Conservation (phyloP, 2,797 vertebrate species). For the Platyrinchus mystaceus region DNA sequence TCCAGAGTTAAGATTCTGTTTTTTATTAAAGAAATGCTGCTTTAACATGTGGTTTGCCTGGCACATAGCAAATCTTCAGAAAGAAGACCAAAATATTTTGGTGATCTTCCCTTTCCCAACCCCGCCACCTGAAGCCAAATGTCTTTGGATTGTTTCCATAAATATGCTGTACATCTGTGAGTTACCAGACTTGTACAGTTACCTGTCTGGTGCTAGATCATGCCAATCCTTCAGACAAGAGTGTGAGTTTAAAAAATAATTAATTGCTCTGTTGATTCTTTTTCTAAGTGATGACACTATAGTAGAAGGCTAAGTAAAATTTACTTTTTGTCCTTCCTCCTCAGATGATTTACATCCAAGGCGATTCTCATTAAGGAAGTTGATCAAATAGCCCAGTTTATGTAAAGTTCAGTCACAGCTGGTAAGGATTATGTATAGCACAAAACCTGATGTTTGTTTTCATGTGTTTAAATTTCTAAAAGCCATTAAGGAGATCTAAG, state of each 20-base stretch:
- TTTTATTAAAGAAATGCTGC: neutral
- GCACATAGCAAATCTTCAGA: neutral
- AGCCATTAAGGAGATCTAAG: conserved; percentile 10
- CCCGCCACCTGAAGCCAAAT: neutral
- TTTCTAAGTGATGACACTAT: neutral
- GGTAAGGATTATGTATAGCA: conserved; percentile 34
- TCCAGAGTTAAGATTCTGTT: neutral
- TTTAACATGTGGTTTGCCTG: neutral
- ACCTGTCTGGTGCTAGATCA: neutral
- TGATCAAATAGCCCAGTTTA: neutral
- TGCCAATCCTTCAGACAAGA: neutral
- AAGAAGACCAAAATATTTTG: neutral
- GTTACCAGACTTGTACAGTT: neutral
- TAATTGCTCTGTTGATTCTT: conserved; percentile 14
- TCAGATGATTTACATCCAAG: conserved; percentile 5
- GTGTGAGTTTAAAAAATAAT: neutral
- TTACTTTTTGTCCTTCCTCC: neutral
- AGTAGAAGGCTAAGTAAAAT: neutral
- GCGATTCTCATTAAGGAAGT: conserved; percentile 26
- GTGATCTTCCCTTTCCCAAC: neutral
- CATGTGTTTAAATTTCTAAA: conserved; percentile 39
- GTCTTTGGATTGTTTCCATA: conserved; percentile 36
- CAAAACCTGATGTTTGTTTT: conserved; percentile 35
- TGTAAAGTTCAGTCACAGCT: conserved; percentile 36
- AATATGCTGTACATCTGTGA: conserved; percentile 26